phyloP scores from a whole-genome alignment of 1,140 invertebrate genomes.

The Leptopilina boulardi region DNA sequence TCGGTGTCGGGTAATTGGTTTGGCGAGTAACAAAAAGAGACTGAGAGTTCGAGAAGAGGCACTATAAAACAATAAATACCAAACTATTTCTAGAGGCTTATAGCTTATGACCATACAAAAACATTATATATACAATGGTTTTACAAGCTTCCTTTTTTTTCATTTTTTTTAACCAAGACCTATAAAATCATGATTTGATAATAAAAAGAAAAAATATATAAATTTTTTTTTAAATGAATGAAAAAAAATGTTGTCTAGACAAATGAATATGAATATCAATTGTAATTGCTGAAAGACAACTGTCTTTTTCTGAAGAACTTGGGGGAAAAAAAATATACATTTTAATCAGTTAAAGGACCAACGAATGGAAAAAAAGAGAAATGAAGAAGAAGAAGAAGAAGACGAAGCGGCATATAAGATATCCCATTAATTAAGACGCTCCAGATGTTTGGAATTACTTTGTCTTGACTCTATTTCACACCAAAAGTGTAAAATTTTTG shows the following conservation, averaged over 20 bases:
- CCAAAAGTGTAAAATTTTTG: slow-evolving; percentile 42
- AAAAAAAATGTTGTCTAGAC: not conserved
- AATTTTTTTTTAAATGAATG: not conserved
- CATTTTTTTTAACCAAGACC: too few species aligned
- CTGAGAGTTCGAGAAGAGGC: slow-evolving; percentile 34
- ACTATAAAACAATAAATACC: slow-evolving; percentile 53
- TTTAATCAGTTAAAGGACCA: slow-evolving; percentile 65
- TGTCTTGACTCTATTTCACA: slow-evolving; percentile 61
- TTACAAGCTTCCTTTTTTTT: not conserved
- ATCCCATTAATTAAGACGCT: slow-evolving; percentile 73
- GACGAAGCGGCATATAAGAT: slow-evolving; percentile 65
- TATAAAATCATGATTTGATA: too few species aligned
- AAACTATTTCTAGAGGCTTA: slow-evolving; percentile 39
- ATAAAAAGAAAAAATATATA: too few species aligned
- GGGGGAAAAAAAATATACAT: slow-evolving; percentile 65
- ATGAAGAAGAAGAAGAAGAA: slow-evolving; percentile 60
- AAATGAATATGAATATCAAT: slow-evolving; percentile 57
- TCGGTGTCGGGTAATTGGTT: slow-evolving; percentile 49
- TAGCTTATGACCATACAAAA: slow-evolving; percentile 1
- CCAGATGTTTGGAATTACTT: slow-evolving; percentile 74
- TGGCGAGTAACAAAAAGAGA: slow-evolving; percentile 41
- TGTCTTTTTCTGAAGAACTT: slow-evolving; percentile 48
- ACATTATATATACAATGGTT: not conserved
- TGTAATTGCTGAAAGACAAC: slow-evolving; percentile 58
- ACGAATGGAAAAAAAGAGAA: slow-evolving; percentile 62